phyloP scores from a whole-genome alignment of 2,113 vertebrate species.

The Ovibos moschatus region DNA sequence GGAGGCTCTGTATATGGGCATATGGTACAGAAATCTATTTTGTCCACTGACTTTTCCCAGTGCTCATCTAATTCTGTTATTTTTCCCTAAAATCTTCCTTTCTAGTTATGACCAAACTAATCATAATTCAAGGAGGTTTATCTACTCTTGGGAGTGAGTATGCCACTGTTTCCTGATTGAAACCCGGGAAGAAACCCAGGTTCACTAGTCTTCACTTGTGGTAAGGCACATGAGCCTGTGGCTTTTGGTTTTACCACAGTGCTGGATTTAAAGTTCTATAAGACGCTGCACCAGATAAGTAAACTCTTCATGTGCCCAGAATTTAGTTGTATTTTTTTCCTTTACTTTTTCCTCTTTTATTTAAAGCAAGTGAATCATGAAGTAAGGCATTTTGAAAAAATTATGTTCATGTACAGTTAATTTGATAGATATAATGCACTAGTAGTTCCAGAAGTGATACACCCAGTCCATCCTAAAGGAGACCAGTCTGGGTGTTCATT shows the following conservation, averaged over 20 bases:
- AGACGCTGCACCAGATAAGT: not conserved
- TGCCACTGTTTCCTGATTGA: not conserved
- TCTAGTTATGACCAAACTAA: not conserved
- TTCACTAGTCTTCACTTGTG: not conserved
- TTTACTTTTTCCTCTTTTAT: not conserved
- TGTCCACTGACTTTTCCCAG: not conserved
- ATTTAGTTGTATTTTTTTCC: not conserved
- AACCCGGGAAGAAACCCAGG: not conserved
- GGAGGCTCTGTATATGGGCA: not conserved
- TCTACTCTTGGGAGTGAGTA: not conserved
- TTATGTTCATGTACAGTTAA: not conserved
- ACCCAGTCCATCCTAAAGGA: no score
- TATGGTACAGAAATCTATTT: not conserved
- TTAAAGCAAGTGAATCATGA: not conserved
- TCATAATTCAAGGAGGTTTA: not conserved
- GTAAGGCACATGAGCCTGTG: not conserved
- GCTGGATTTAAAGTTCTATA: not conserved
- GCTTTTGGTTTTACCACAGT: slow-evolving; percentile 4
- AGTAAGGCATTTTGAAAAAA: not conserved
- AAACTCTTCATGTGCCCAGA: not conserved
- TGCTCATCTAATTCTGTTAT: not conserved
- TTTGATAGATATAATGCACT: not conserved
- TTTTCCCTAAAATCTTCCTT: slow-evolving; percentile 8
- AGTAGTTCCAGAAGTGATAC: not conserved
- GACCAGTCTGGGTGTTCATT: no score